These are phyloP conservation scores for Buceros bicornis DNA, from an alignment of 2,797 vertebrate species.

Conservation along the genomic window DNA sequence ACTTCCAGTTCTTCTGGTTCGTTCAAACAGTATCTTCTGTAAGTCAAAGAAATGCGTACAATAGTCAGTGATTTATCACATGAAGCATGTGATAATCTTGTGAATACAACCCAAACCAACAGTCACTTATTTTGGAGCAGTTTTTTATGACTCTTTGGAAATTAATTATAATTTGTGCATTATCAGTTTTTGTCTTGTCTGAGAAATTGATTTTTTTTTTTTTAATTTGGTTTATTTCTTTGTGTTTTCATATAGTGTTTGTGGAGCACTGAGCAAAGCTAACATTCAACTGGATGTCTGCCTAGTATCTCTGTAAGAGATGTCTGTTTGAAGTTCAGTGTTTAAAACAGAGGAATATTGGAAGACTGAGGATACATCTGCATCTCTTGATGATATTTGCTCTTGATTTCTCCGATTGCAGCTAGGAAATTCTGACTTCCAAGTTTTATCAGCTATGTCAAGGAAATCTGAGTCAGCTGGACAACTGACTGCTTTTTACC, in stretches of 20 bases:
- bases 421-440: neutral
- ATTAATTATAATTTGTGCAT: neutral
- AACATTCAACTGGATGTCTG: neutral
- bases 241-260: neutral
- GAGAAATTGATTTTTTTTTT: neutral
- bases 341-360: neutral
- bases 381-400: neutral
- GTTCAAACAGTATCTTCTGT: neutral
- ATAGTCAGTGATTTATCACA: neutral
- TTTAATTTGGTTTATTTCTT: neutral
- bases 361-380: neutral
- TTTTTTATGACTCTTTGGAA: neutral
- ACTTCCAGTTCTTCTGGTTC: neutral
- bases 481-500: neutral
- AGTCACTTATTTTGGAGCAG: neutral
- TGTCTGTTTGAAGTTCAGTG: constrained; percentile 31
- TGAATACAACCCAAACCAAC: neutral
- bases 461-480: neutral
- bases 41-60: neutral
- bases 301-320: neutral
- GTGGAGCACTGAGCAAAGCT: neutral
- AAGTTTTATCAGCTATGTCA: neutral
- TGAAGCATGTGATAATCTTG: neutral
- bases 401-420: neutral
- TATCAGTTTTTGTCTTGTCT: neutral